Conservation (phyloP, 2,113 vertebrate species). For the Trogon surrucura region DNA sequence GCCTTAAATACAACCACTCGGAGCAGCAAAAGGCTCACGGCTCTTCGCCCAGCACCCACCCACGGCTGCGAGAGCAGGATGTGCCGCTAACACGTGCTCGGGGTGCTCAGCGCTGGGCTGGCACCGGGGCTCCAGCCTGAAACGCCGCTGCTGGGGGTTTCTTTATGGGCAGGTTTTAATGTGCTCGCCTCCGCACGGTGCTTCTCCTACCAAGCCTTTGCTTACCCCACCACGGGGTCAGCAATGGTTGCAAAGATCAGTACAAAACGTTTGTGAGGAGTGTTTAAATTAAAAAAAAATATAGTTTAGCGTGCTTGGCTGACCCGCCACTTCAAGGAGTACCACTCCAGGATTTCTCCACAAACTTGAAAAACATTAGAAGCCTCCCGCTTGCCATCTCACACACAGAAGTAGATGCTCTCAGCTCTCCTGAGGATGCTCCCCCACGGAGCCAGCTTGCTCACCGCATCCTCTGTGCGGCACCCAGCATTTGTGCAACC, state of each 20-base stretch:
- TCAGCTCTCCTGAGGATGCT: background rate
- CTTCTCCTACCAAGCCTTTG: background rate
- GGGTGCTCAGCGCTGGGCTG: accelerated
- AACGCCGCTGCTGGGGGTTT: background rate
- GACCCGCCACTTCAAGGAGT: background rate
- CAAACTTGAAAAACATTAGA: background rate
- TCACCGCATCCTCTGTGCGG: accelerated
- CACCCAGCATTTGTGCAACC: accelerated
- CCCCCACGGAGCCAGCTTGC: accelerated
- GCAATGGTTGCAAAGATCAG: accelerated
- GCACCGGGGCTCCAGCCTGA: accelerated
- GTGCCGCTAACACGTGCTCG: accelerated
- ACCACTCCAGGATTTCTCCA: too few relatives aligned
- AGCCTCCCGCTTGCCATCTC: background rate
- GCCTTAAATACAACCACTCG: accelerated
- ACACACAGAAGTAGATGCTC: accelerated
- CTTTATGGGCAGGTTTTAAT: accelerated
- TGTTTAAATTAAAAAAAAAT: too few relatives aligned
- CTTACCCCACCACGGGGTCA: background rate
- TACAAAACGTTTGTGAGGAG: too few relatives aligned
- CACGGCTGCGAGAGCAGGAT: background rate
- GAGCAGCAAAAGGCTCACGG: background rate
- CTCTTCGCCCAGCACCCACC: background rate
- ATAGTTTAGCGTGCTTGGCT: background rate
- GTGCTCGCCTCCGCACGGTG: accelerated